Percentiles rank a stretch among this genome's conserved stretches.
phyloP scores from a whole-genome alignment of 2,888 invertebrate genomes.

The Caenorhabditis macrosperma region DNA sequence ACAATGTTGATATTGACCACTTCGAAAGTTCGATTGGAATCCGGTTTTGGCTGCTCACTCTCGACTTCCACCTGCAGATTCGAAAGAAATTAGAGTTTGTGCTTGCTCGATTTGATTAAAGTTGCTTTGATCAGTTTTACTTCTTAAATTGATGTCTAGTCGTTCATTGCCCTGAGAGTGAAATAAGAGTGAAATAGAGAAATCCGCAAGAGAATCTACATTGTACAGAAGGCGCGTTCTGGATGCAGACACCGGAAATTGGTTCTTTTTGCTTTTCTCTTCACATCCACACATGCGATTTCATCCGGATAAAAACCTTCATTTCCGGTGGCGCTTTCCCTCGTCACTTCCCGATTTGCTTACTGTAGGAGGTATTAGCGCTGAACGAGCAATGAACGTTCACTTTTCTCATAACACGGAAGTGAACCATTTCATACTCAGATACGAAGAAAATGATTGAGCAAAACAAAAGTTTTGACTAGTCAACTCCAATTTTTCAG shows the following conservation, averaged over 20 bases:
- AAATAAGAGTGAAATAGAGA: too few relatives aligned
- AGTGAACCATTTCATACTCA: too few relatives aligned
- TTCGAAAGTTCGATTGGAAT: slow-evolving; percentile 44
- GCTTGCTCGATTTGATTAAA: background rate
- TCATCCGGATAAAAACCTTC: slow-evolving; percentile 10
- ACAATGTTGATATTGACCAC: slow-evolving; percentile 34
- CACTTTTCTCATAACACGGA: too few relatives aligned
- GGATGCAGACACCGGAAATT: slow-evolving; percentile 37
- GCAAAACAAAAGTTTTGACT: background rate
- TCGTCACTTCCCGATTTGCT: background rate
- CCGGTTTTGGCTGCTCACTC: slow-evolving; percentile 5
- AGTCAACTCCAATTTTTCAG: background rate
- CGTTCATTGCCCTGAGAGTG: background rate
- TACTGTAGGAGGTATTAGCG: background rate
- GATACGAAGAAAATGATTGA: too few relatives aligned
- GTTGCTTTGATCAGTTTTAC: background rate
- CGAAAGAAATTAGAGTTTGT: too few relatives aligned
- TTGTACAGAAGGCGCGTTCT: background rate
- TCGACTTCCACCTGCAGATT: slow-evolving; percentile 23
- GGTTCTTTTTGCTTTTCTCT: slow-evolving; percentile 9
- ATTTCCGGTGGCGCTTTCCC: slow-evolving; percentile 3
- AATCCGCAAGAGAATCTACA: too few relatives aligned
- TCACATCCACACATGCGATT: background rate
- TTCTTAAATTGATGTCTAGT: background rate
- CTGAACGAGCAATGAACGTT: background rate